Percentiles rank a stretch among this genome's conserved stretches.
phyloP scores from a whole-genome alignment of 1,140 invertebrate species.

The Rhynchophorus ferrugineus region DNA sequence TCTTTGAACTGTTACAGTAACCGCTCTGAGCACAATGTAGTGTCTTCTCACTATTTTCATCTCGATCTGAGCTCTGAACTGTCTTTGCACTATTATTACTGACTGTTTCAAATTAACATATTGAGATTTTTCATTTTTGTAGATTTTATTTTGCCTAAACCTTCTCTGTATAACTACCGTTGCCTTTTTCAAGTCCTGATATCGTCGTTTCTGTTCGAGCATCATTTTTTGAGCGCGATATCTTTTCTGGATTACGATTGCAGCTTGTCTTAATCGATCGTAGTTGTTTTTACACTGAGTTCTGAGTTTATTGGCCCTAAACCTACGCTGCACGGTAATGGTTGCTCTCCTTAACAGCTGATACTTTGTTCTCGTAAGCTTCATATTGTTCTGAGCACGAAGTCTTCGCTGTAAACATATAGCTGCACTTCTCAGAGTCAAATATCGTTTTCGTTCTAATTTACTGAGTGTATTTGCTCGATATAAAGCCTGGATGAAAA shows the following conservation, averaged over 20 bases:
- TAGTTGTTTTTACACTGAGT: constrained; percentile 39
- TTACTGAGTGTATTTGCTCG: neutral
- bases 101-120: constrained; percentile 20
- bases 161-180: constrained; percentile 28
- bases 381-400: neutral
- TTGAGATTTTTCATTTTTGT: constrained; percentile 8
- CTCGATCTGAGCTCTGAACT: constrained; percentile 36
- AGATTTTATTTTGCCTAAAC: constrained; percentile 26
- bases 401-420: neutral
- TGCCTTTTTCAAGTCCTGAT: constrained; percentile 2
- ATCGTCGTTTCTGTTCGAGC: constrained; percentile 21
- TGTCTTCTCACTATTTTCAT: constrained; percentile 31
- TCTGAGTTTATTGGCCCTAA: constrained; percentile 39
- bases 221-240: constrained; percentile 27
- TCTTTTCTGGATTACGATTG: constrained; percentile 27
- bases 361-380: constrained; percentile 14
- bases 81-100: constrained; percentile 25
- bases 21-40: constrained; percentile 20
- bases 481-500: neutral
- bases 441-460: neutral
- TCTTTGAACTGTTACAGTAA: constrained; percentile 27
- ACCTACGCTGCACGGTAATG: constrained; percentile 44
- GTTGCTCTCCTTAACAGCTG: constrained; percentile 35
- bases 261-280: constrained; percentile 30
- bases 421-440: neutral